Percentiles rank a stretch among this genome's conserved stretches.
These are phyloP conservation scores for Antigone vipio DNA, from an alignment of 2,113 vertebrate species.

Conservation along the genomic window DNA sequence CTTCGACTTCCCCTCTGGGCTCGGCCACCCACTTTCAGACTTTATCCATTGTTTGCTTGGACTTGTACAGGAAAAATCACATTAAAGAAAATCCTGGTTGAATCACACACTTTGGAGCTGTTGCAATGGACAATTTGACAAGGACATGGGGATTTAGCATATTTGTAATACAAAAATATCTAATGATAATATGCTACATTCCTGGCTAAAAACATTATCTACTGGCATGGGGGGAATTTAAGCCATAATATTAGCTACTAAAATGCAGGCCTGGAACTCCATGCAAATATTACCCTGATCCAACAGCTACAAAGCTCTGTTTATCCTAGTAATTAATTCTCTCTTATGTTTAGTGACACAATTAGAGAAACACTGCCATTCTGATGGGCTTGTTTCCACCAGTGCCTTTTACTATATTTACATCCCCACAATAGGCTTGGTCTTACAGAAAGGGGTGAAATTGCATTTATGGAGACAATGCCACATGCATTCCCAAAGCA, in stretches of 20 bases:
- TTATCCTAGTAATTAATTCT: slow-evolving; percentile 62
- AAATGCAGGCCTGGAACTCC: slow-evolving; percentile 44
- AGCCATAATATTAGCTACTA: background rate
- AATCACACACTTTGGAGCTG: background rate
- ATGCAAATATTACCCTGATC: slow-evolving; percentile 31
- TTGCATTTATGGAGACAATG: slow-evolving; percentile 59
- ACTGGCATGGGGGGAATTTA: slow-evolving; percentile 32
- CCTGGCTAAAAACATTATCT: slow-evolving; percentile 31
- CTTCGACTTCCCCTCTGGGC: background rate
- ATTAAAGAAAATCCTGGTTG: slow-evolving; percentile 1
- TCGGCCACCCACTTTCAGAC: background rate
- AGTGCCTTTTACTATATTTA: slow-evolving; percentile 39
- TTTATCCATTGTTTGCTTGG: slow-evolving; percentile 42
- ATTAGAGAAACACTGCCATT: slow-evolving; percentile 39
- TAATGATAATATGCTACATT: slow-evolving; percentile 9
- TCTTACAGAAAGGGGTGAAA: slow-evolving; percentile 51
- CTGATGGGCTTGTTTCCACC: slow-evolving; percentile 46
- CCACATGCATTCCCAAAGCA: slow-evolving; percentile 22
- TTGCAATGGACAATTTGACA: slow-evolving; percentile 19
- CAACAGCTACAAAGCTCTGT: slow-evolving; percentile 54
- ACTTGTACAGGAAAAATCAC: background rate
- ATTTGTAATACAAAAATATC: slow-evolving; percentile 21
- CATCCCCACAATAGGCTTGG: slow-evolving; percentile 24
- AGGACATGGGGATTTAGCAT: background rate
- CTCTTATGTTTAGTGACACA: slow-evolving; percentile 45